These are phyloP conservation scores for Xestia c-nigrum DNA, from an alignment of 2,888 invertebrate species.

Conservation along the genomic window DNA sequence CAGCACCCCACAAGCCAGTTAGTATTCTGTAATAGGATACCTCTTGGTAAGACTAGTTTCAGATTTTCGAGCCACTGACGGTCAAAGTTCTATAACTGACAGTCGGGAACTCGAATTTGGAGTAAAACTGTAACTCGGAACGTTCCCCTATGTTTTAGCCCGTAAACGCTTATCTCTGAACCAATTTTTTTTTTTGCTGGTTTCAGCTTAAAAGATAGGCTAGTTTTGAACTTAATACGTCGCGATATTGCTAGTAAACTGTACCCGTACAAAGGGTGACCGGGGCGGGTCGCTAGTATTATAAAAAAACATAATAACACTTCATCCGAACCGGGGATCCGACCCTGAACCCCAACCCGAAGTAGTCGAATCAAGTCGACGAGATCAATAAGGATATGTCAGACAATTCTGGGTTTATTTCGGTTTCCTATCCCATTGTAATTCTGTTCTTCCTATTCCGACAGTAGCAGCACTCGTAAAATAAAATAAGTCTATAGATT, in stretches of 20 bases:
- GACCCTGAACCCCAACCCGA: not conserved
- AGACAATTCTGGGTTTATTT: not conserved
- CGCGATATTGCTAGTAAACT: not conserved
- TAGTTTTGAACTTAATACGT: not conserved
- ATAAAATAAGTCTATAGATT: not conserved
- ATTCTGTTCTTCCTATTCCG: not conserved
- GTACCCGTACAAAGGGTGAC: not conserved
- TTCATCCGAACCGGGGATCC: not conserved
- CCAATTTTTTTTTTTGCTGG: not conserved
- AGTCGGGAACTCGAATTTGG: no score
- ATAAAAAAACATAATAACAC: not conserved
- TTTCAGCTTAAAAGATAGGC: not conserved
- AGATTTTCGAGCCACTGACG: no score
- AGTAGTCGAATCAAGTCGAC: not conserved
- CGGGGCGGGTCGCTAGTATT: not conserved
- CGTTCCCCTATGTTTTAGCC: no score
- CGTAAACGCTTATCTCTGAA: no score
- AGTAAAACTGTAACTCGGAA: no score
- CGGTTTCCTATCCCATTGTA: not conserved
- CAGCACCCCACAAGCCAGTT: no score
- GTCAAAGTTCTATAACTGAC: no score
- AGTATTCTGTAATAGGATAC: no score
- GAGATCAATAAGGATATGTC: conserved; percentile 20
- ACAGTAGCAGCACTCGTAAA: no score
- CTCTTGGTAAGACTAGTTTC: no score